These are phyloP conservation scores for Teleopsis dalmanni DNA, from an alignment of 1,140 invertebrate species.

Conservation along the genomic window DNA sequence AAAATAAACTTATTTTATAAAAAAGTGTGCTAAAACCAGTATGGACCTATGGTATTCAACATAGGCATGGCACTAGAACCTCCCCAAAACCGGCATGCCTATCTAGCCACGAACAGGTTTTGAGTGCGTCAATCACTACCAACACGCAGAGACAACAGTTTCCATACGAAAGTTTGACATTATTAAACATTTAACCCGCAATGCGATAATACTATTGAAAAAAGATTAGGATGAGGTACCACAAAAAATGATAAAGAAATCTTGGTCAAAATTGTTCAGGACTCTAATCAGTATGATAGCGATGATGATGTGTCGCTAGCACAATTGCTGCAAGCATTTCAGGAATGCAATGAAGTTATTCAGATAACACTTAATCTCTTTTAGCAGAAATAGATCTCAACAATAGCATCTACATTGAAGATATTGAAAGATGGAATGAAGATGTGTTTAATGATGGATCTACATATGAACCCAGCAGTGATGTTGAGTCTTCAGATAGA, in stretches of 20 bases:
- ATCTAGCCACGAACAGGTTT: too few relatives aligned
- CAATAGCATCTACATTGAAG: neutral
- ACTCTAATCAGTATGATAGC: neutral
- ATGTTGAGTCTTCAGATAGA: neutral
- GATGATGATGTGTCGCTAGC: neutral
- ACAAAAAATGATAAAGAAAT: slow-evolving; percentile 1
- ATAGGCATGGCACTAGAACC: too few relatives aligned
- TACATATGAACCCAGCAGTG: too few relatives aligned
- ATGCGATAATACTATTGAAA: slow-evolving; percentile 7
- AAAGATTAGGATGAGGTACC: neutral
- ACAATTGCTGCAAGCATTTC: neutral
- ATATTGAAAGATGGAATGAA: neutral
- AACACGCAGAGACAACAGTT: too few relatives aligned
- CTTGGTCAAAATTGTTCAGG: neutral
- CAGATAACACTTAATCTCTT: neutral
- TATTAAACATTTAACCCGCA: neutral
- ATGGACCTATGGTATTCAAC: too few relatives aligned
- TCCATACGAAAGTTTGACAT: too few relatives aligned
- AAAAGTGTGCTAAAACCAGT: too few relatives aligned
- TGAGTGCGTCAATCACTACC: too few relatives aligned
- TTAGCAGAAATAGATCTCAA: neutral
- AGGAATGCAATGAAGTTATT: neutral
- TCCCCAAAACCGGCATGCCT: too few relatives aligned
- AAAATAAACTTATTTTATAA: too few relatives aligned
- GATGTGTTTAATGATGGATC: neutral